Conservation (phyloP, 2,888 invertebrate genomes). For the Amiota communis region DNA sequence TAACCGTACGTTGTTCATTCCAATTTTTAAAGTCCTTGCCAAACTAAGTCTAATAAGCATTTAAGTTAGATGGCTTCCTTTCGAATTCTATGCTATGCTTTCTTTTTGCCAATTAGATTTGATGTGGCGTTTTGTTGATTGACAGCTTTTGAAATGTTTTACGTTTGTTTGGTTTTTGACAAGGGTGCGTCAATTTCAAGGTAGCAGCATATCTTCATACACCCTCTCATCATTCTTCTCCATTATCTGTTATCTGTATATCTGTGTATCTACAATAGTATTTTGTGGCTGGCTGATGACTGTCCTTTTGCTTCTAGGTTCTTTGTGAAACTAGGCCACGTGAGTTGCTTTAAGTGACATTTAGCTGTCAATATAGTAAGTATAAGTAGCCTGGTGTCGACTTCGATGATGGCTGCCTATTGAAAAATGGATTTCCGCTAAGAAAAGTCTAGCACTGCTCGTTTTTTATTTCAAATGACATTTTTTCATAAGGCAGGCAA, state of each 20-base stretch:
- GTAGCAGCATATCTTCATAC: not conserved
- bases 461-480: slow-evolving; percentile 6
- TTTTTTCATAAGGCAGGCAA: not conserved
- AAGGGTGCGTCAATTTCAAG: slow-evolving; percentile 3
- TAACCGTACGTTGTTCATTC: not conserved
- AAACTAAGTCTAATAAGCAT: slow-evolving; percentile 20
- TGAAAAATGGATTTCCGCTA: slow-evolving; percentile 4
- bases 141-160: slow-evolving; percentile 49
- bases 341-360: slow-evolving; percentile 27
- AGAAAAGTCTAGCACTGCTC: not conserved
- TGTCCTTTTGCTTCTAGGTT: not conserved
- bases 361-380: slow-evolving; percentile 18
- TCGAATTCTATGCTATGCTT: not conserved
- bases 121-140: slow-evolving; percentile 55
- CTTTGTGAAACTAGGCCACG: not conserved
- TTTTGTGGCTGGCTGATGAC: not conserved
- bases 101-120: slow-evolving; percentile 37
- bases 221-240: too few relatives aligned
- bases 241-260: not conserved
- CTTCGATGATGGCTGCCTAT: not conserved
- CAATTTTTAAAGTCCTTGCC: not conserved
- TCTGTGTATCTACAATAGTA: not conserved
- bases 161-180: slow-evolving; percentile 32
- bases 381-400: not conserved
- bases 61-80: slow-evolving; percentile 7